phyloP scores from a whole-genome alignment of 2,888 invertebrate genomes.

The Hypselothyrea guttata region DNA sequence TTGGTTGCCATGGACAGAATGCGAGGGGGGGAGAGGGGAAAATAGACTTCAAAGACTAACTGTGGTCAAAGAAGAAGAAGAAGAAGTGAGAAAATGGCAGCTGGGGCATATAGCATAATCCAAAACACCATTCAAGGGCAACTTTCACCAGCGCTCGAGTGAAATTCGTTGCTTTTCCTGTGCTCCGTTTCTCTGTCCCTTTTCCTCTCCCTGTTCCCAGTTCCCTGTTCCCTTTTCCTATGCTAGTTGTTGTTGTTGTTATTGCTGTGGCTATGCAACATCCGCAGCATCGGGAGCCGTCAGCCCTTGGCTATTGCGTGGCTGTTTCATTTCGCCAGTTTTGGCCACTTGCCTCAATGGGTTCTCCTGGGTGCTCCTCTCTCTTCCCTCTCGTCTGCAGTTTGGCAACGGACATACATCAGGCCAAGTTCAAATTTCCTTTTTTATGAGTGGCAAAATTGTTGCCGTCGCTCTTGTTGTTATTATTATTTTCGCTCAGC shows the following conservation, averaged over 20 bases:
- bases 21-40: conserved; percentile 23
- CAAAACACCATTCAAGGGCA: conserved; percentile 76
- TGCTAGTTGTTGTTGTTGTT: conserved; percentile 4
- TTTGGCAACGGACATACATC: conserved; percentile 76
- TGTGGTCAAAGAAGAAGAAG: neutral
- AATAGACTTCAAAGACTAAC: conserved; percentile 23
- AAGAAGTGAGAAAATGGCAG: conserved; percentile 4
- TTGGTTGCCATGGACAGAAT: conserved; percentile 32
- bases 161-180: conserved; percentile 44
- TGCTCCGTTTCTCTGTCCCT: neutral
- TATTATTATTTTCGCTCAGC: conserved; percentile 55
- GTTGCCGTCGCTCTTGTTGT: conserved; percentile 53
- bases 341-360: conserved; percentile 67
- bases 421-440: conserved; percentile 78
- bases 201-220: neutral
- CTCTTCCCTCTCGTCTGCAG: conserved; percentile 62
- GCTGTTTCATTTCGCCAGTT: conserved; percentile 64
- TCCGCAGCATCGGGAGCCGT: conserved; percentile 29
- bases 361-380: conserved; percentile 10
- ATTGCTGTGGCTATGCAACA: conserved; percentile 11
- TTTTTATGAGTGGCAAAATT: conserved; percentile 74
- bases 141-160: conserved; percentile 72
- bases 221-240: neutral
- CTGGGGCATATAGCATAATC: conserved; percentile 50
- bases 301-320: conserved; percentile 39